Evolutionary conservation across 2,888 invertebrate genomes (phyloP).

Genomic region (Alloplasta piceator): DNA sequence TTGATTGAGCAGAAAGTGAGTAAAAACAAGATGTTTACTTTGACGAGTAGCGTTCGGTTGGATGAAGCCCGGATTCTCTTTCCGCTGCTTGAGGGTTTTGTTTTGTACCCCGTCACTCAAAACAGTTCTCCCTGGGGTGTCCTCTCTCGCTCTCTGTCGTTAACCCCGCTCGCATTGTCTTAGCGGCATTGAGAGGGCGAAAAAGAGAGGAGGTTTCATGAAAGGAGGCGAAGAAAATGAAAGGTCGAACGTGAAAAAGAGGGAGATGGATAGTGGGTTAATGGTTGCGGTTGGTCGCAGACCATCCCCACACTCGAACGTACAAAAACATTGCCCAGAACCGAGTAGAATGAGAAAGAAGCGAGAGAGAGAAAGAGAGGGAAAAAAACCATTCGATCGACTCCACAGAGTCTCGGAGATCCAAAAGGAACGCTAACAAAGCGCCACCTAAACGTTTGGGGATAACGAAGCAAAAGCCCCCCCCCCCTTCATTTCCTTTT

Average conservation of each 20-base stretch:
- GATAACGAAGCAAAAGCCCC: slow-evolving; percentile 63
- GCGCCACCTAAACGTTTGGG: slow-evolving; percentile 63
- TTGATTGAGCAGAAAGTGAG: slow-evolving; percentile 36
- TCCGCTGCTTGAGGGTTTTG: slow-evolving; percentile 44
- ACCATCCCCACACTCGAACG: slow-evolving; percentile 10
- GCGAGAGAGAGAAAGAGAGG: slow-evolving; percentile 47
- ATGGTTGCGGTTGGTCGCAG: slow-evolving; percentile 40
- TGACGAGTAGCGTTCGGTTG: slow-evolving; percentile 48
- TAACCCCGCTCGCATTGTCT: slow-evolving; percentile 70
- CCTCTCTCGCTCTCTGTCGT: slow-evolving; percentile 65
- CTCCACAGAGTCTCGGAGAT: slow-evolving; percentile 19
- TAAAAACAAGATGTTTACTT: slow-evolving; percentile 38
- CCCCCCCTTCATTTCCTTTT: slow-evolving; percentile 38
- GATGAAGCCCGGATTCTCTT: slow-evolving; percentile 29
- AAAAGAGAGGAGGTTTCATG: neutral
- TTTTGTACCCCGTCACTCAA: slow-evolving; percentile 68
- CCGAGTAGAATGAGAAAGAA: slow-evolving; percentile 48
- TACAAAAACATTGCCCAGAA: slow-evolving; percentile 11
- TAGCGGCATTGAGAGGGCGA: slow-evolving; percentile 57
- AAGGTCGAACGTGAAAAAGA: slow-evolving; percentile 37
- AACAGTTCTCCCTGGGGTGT: slow-evolving; percentile 63
- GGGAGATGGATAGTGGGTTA: slow-evolving; percentile 10
- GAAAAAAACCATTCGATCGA: slow-evolving; percentile 38
- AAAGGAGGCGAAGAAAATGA: slow-evolving; percentile 60
- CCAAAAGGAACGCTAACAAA: slow-evolving; percentile 54